These are phyloP conservation scores for Dipodomys stephensi DNA, from an alignment of 2,113 vertebrate genomes.

Conservation along the genomic window DNA sequence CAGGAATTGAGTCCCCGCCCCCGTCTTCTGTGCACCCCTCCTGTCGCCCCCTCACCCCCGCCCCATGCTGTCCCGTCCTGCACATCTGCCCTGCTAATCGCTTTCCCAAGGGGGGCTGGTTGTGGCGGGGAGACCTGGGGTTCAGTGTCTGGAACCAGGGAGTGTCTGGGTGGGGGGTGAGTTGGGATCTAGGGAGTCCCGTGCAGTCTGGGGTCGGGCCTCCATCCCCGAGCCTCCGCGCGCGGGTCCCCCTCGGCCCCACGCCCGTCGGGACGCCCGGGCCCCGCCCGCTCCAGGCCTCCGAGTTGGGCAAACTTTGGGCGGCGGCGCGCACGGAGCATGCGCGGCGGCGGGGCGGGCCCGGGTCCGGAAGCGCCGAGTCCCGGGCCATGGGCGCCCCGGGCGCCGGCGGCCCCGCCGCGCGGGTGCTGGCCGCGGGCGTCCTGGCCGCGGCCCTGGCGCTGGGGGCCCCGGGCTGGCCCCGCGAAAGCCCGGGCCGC, in stretches of 20 bases:
- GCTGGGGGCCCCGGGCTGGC: neutral
- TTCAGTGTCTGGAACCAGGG: neutral
- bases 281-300: neutral
- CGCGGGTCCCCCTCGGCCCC: neutral
- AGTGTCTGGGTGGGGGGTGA: neutral
- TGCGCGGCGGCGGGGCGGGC: conserved; percentile 76
- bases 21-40: too few relatives aligned
- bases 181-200: too few relatives aligned
- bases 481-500: neutral
- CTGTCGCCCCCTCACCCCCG: too few relatives aligned
- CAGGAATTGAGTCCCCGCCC: neutral
- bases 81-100: too few relatives aligned
- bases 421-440: conserved; percentile 49
- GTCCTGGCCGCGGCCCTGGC: conserved; percentile 43
- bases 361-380: conserved; percentile 73
- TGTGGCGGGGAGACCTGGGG: too few relatives aligned
- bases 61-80: too few relatives aligned
- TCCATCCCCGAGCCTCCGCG: neutral
- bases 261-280: neutral
- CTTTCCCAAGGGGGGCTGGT: too few relatives aligned
- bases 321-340: conserved; percentile 68
- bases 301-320: conserved; percentile 48
- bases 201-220: too few relatives aligned
- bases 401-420: neutral
- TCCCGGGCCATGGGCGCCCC: neutral